These are phyloP conservation scores for Cordilura impudica DNA, from an alignment of 2,888 invertebrate species.

Conservation along the genomic window DNA sequence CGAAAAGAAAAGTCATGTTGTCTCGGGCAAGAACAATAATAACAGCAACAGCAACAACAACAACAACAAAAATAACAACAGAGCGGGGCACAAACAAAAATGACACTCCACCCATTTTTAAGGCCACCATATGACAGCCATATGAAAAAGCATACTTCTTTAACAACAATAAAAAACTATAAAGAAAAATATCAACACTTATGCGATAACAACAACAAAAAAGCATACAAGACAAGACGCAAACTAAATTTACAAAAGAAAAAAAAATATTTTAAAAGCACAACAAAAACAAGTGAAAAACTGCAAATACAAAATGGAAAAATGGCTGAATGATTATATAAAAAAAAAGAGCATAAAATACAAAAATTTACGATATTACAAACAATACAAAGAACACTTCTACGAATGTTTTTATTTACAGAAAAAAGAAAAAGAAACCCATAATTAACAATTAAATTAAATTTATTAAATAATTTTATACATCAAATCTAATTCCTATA, in stretches of 20 bases:
- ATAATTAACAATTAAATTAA: background rate
- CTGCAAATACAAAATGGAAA: conserved; percentile 53
- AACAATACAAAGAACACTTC: background rate
- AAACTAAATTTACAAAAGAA: conserved; percentile 43
- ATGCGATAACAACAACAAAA: conserved; percentile 13
- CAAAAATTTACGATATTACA: conserved; percentile 40
- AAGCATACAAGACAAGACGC: background rate
- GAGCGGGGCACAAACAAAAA: conserved; percentile 31
- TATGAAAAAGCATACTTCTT: conserved; percentile 48
- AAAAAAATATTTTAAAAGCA: conserved; percentile 11
- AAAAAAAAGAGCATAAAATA: conserved; percentile 24
- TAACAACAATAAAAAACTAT: conserved; percentile 18
- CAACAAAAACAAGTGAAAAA: conserved; percentile 31
- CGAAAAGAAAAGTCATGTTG: conserved; percentile 44
- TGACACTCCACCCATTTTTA: conserved; percentile 61
- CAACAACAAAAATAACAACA: background rate
- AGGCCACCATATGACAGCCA: conserved; percentile 60
- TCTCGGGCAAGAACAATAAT: conserved; percentile 16
- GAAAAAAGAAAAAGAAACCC: background rate
- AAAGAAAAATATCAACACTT: conserved; percentile 25
- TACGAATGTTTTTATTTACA: background rate
- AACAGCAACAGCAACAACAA: conserved; percentile 25
- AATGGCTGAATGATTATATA: conserved; percentile 55
- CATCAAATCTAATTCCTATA: too few species aligned
- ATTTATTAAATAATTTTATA: background rate